A percentile compares a stretch with the other conserved stretches of the same genome.
phyloP scores from a whole-genome alignment of 2,113 vertebrate species.

The Plotosus lineatus region DNA sequence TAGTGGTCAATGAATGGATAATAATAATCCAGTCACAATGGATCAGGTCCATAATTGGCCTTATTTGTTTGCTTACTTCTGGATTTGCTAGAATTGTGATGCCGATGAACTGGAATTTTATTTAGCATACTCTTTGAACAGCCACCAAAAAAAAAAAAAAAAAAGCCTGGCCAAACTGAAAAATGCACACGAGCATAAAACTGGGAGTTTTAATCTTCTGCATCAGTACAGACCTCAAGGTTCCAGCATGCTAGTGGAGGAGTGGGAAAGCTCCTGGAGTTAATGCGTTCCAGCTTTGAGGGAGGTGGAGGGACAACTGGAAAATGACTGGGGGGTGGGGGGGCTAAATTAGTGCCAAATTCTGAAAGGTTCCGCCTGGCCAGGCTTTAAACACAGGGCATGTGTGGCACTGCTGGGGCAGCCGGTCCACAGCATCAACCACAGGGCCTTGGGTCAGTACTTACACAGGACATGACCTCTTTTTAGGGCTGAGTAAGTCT shows the following conservation, averaged over 20 bases:
- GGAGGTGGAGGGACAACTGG: slow-evolving; percentile 63
- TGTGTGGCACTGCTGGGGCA: slow-evolving; percentile 50
- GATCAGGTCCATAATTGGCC: not conserved
- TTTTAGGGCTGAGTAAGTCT: not conserved
- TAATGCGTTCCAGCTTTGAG: slow-evolving; percentile 62
- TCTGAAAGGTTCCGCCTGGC: slow-evolving; percentile 58
- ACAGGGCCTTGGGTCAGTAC: not conserved
- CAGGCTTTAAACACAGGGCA: slow-evolving; percentile 58
- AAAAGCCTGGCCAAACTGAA: not conserved
- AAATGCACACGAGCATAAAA: slow-evolving; percentile 39
- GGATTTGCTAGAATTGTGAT: slow-evolving; percentile 27
- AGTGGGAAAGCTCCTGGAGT: slow-evolving; percentile 53
- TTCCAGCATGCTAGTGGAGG: slow-evolving; percentile 33
- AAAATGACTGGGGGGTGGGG: slow-evolving; percentile 59
- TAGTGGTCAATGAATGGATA: not conserved
- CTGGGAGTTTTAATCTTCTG: slow-evolving; percentile 45
- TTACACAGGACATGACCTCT: not conserved
- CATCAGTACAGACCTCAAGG: slow-evolving; percentile 47
- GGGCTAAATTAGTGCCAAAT: slow-evolving; percentile 57
- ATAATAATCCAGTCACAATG: not conserved
- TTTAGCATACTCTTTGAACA: slow-evolving; percentile 16
- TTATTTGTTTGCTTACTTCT: slow-evolving; percentile 9
- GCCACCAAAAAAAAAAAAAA: not conserved
- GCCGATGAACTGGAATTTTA: slow-evolving; percentile 27
- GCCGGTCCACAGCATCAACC: slow-evolving; percentile 24